Conservation (phyloP, 2,888 invertebrate species). For the Pachymerium ferrugineum region DNA sequence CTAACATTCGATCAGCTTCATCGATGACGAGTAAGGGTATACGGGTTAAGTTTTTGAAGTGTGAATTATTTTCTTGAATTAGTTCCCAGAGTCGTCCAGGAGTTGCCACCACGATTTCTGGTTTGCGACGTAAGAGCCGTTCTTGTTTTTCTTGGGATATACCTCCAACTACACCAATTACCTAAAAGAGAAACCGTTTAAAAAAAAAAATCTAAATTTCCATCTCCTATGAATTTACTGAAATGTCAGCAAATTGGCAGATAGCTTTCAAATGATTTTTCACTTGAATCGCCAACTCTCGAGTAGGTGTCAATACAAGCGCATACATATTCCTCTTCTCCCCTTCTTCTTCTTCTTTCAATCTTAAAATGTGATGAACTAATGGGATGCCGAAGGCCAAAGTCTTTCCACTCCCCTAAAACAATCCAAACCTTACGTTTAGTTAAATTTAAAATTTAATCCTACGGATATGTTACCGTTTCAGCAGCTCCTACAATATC, state of each 20-base stretch:
- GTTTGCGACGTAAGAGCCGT: slow-evolving; percentile 69
- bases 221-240: too few species aligned
- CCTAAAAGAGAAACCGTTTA: too few species aligned
- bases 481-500: slow-evolving; percentile 98
- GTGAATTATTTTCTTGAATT: slow-evolving; percentile 60
- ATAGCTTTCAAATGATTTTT: slow-evolving; percentile 73
- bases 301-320: slow-evolving; percentile 86
- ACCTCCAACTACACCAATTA: slow-evolving; percentile 87
- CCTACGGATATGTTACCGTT: slow-evolving; percentile 55
- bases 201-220: too few species aligned
- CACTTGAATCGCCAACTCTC: slow-evolving; percentile 93
- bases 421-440: too few species aligned
- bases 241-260: slow-evolving; percentile 71
- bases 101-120: slow-evolving; percentile 94
- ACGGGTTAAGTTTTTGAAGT: slow-evolving; percentile 46
- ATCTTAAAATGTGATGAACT: slow-evolving; percentile 73
- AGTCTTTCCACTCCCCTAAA: slow-evolving; percentile 90
- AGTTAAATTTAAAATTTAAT: slow-evolving; percentile 1
- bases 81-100: slow-evolving; percentile 97
- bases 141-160: slow-evolving; percentile 91
- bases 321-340: neutral
- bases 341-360: slow-evolving; percentile 43
- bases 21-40: slow-evolving; percentile 78
- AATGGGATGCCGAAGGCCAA: slow-evolving; percentile 95
- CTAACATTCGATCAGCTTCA: slow-evolving; percentile 98